phyloP scores from a whole-genome alignment of 2,888 invertebrate species.

The Leucophenga montana region DNA sequence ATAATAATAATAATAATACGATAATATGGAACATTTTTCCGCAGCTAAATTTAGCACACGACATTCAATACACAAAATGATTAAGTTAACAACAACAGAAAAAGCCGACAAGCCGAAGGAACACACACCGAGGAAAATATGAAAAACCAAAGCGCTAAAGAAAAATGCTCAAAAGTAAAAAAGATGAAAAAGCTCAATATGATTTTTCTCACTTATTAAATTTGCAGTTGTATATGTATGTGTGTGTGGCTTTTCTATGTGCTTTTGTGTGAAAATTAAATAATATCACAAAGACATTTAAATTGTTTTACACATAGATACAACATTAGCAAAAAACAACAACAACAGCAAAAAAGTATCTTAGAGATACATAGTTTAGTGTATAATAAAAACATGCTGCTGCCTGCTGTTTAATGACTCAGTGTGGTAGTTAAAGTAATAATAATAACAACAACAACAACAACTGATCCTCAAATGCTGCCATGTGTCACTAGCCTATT shows the following conservation, averaged over 20 bases:
- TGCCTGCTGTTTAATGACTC: slow-evolving; percentile 39
- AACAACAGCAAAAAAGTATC: slow-evolving; percentile 48
- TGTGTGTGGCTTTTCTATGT: too few relatives aligned
- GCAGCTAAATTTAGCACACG: slow-evolving; percentile 49
- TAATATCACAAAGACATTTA: slow-evolving; percentile 63
- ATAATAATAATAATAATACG: slow-evolving; percentile 32
- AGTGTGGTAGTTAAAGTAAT: neutral
- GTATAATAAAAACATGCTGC: slow-evolving; percentile 37
- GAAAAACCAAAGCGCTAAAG: slow-evolving; percentile 35
- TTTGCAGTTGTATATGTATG: slow-evolving; percentile 35
- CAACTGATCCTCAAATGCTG: neutral
- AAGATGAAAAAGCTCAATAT: neutral
- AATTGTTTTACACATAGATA: slow-evolving; percentile 53
- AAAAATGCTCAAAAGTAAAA: slow-evolving; percentile 40
- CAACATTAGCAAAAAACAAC: slow-evolving; percentile 14
- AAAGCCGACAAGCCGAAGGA: slow-evolving; percentile 25
- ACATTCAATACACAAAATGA: slow-evolving; percentile 64
- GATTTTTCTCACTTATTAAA: neutral
- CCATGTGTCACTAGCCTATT: slow-evolving; percentile 41
- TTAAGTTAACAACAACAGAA: slow-evolving; percentile 51
- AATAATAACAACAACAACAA: neutral
- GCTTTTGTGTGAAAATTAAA: slow-evolving; percentile 59
- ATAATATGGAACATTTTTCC: slow-evolving; percentile 34
- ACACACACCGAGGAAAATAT: slow-evolving; percentile 32
- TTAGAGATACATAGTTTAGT: slow-evolving; percentile 59